A percentile compares a stretch with the other conserved stretches of the same genome.
Conservation (phyloP, 2,797 vertebrate species). For the Pachyuromys duprasi region DNA sequence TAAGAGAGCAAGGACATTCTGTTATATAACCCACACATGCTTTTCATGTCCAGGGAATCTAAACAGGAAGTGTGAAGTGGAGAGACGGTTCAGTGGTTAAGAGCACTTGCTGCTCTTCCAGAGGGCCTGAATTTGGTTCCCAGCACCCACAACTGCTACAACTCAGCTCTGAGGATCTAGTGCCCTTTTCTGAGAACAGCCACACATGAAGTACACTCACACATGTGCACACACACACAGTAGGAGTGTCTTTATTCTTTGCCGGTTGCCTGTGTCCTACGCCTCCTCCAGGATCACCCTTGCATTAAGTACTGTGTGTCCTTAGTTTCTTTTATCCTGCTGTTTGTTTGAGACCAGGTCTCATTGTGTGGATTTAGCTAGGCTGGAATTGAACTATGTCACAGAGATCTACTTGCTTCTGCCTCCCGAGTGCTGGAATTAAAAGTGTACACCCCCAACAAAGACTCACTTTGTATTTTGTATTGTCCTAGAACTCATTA, state of each 20-base stretch:
- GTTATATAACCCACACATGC: not conserved
- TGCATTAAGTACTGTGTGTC: not conserved
- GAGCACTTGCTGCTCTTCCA: not conserved
- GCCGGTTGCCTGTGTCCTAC: not conserved
- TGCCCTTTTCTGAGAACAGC: not conserved
- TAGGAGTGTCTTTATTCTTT: not conserved
- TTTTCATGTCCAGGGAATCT: conserved; percentile 8
- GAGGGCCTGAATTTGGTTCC: not conserved
- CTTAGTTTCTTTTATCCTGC: not conserved
- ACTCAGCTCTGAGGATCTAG: not conserved
- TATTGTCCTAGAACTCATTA: not conserved
- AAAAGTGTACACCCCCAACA: not conserved
- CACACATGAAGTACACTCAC: not conserved
- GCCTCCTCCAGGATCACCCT: not conserved
- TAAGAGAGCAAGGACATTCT: not conserved
- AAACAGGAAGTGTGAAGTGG: not conserved
- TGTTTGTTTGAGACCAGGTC: not conserved
- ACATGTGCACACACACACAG: not conserved
- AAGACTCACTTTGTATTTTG: not conserved
- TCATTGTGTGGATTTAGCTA: not conserved
- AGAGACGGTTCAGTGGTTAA: not conserved
- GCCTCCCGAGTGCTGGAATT: not conserved
- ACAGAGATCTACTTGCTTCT: not conserved
- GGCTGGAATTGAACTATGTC: not conserved
- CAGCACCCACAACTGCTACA: not conserved